These are phyloP conservation scores for Oithona nana DNA, from an alignment of 2,888 invertebrate species.

Conservation along the genomic window DNA sequence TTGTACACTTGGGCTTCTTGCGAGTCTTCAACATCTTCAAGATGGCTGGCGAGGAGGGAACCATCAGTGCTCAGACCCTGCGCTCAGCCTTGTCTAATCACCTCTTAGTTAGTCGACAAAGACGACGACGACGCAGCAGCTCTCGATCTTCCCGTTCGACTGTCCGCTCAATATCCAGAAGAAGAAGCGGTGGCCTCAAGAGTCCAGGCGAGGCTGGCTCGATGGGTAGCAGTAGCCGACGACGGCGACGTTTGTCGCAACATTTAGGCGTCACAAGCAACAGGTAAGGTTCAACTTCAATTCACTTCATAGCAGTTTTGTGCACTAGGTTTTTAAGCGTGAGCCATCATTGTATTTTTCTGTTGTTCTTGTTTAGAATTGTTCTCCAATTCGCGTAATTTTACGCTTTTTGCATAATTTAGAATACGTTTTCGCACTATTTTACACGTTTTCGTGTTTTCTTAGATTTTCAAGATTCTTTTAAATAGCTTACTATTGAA, in stretches of 20 bases:
- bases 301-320: too few relatives aligned
- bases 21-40: slow-evolving; percentile 56
- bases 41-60: slow-evolving; percentile 24
- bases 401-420: too few relatives aligned
- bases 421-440: too few relatives aligned
- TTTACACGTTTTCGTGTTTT: too few relatives aligned
- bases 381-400: too few relatives aligned
- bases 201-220: not conserved
- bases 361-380: slow-evolving; percentile 11
- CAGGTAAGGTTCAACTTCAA: too few relatives aligned
- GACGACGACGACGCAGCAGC: not conserved
- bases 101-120: not conserved
- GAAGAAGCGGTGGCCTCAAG: not conserved
- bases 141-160: not conserved
- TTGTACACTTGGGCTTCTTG: slow-evolving; percentile 59
- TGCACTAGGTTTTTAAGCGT: not conserved
- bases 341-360: slow-evolving; percentile 5
- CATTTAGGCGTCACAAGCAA: not conserved
- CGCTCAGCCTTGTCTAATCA: not conserved
- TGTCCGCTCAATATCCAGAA: too few relatives aligned
- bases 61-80: slow-evolving; percentile 20
- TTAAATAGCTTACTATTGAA: too few relatives aligned
- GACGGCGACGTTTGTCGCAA: too few relatives aligned
- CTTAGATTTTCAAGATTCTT: too few relatives aligned
- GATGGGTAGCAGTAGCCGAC: not conserved